A percentile compares a stretch with the other conserved stretches of the same genome.
Conservation (phyloP, 2,113 vertebrate genomes). For the Notiomystis cincta region DNA sequence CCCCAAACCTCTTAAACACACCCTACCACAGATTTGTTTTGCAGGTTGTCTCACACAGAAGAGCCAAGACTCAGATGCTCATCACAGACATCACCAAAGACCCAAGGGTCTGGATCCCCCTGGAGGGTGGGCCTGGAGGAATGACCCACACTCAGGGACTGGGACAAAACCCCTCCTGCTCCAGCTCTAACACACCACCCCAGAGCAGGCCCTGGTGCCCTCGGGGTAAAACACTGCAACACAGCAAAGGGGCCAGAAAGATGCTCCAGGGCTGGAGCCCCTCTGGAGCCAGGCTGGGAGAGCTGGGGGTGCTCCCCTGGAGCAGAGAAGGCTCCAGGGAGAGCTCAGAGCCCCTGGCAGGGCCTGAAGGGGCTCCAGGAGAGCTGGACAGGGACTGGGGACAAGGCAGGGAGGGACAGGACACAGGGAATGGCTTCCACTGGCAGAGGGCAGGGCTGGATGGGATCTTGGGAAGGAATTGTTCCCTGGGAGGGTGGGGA, state of each 20-base stretch:
- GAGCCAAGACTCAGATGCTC: not conserved
- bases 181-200: not conserved
- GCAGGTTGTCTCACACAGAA: fast-evolving
- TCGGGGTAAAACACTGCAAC: not conserved
- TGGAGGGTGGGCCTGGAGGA: fast-evolving
- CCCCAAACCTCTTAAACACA: fast-evolving
- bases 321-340: not conserved
- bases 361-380: not conserved
- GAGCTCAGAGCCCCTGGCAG: not conserved
- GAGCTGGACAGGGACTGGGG: not conserved
- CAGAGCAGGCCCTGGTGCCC: fast-evolving
- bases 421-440: not conserved
- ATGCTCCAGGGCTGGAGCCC: not conserved
- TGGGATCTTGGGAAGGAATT: not conserved
- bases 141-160: not conserved
- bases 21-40: fast-evolving
- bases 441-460: not conserved
- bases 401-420: not conserved
- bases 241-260: not conserved
- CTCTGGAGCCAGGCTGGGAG: not conserved
- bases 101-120: too few species aligned
- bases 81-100: not conserved
- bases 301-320: not conserved
- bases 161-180: not conserved
- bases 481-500: not conserved